These are phyloP conservation scores for Metallyticus violacea DNA, from an alignment of 2,888 invertebrate genomes.

Conservation along the genomic window DNA sequence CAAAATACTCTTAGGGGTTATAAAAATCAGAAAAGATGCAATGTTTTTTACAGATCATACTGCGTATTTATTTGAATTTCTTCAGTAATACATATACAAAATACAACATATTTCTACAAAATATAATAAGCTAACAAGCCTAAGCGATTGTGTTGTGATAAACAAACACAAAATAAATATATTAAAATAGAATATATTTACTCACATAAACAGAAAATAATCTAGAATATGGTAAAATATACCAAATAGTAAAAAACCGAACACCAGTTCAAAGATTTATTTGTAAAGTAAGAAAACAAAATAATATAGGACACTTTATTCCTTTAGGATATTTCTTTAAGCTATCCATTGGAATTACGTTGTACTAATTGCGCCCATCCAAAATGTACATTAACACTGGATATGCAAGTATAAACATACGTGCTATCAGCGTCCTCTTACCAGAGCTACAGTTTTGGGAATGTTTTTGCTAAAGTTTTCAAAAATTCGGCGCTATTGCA, in stretches of 20 bases:
- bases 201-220: background rate
- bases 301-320: background rate
- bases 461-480: too few species aligned
- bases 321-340: background rate
- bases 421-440: background rate
- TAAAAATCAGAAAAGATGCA: too few species aligned
- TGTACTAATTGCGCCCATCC: too few species aligned
- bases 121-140: conserved; percentile 1
- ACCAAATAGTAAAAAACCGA: background rate
- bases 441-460: too few species aligned
- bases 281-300: background rate
- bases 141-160: background rate
- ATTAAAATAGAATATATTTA: conserved; percentile 10
- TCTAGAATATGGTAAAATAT: background rate
- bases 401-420: background rate
- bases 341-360: background rate
- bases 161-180: conserved; percentile 7
- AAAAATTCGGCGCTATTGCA: background rate
- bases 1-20: too few species aligned
- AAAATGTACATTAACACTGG: background rate
- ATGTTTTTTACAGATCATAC: background rate
- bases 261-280: background rate
- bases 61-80: background rate
- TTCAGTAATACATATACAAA: background rate
- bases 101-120: background rate